Conservation (phyloP, 2,113 vertebrate species). For the Addax nasomaculatus region DNA sequence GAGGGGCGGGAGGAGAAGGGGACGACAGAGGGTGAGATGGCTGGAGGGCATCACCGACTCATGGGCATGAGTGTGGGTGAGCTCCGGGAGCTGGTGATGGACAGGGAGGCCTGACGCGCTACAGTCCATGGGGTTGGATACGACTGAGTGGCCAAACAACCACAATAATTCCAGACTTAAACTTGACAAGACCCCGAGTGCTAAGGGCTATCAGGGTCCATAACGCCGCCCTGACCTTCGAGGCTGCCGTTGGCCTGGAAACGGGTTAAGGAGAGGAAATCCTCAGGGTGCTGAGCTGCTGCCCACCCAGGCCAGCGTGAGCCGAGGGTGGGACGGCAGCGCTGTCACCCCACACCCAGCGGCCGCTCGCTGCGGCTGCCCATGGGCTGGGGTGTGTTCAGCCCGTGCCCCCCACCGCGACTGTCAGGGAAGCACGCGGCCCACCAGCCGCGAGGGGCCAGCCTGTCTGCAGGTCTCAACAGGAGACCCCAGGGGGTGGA, state of each 20-base stretch:
- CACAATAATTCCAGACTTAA: background rate
- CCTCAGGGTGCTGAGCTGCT: background rate
- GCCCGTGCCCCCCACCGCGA: rapidly evolving
- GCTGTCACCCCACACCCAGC: rapidly evolving
- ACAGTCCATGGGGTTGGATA: background rate
- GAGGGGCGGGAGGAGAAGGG: background rate
- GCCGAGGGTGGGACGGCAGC: background rate
- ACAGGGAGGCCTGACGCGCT: background rate
- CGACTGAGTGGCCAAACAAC: background rate
- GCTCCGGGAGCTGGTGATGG: background rate
- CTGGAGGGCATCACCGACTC: background rate
- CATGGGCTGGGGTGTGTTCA: rapidly evolving
- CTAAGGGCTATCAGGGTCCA: background rate
- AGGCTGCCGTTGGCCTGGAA: background rate
- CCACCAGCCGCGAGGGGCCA: rapidly evolving
- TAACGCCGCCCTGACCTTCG: background rate
- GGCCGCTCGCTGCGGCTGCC: background rate
- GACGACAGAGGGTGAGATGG: background rate
- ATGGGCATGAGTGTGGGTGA: background rate
- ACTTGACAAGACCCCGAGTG: background rate
- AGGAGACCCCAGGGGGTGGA: too few relatives aligned
- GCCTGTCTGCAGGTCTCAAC: background rate
- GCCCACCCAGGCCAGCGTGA: too few relatives aligned
- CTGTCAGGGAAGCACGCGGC: background rate
- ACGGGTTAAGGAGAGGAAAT: too few relatives aligned